Percentiles rank a stretch among this genome's conserved stretches.
Evolutionary conservation across 2,888 invertebrate genomes (phyloP).

Genomic region (Gymnoscelis rufifasciata): DNA sequence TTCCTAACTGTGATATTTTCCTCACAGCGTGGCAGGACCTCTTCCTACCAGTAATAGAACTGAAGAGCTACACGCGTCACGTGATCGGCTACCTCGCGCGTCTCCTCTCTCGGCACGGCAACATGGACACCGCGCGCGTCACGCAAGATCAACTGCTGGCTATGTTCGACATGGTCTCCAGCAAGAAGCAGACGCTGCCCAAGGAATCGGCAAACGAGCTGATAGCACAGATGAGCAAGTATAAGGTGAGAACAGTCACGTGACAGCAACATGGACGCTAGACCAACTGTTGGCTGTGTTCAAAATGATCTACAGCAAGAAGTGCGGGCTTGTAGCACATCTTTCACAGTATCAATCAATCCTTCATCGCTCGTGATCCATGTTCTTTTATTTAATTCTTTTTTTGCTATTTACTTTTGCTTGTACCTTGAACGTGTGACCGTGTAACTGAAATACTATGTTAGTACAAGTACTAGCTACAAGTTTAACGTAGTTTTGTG

Average conservation of each 20-base stretch:
- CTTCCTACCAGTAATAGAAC: slow-evolving; percentile 84
- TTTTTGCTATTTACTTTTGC: too few relatives aligned
- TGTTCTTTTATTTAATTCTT: too few relatives aligned
- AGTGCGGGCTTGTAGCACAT: too few relatives aligned
- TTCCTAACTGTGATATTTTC: not conserved
- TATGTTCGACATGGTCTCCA: slow-evolving; percentile 80
- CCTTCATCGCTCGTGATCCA: too few relatives aligned
- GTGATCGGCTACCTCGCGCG: slow-evolving; percentile 81
- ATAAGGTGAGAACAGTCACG: slow-evolving; percentile 63
- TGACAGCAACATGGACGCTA: too few relatives aligned
- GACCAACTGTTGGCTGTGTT: too few relatives aligned
- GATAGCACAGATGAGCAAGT: slow-evolving; percentile 71
- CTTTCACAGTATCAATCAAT: too few relatives aligned
- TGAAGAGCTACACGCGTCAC: slow-evolving; percentile 84
- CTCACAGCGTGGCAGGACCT: slow-evolving; percentile 84
- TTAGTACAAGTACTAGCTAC: too few relatives aligned
- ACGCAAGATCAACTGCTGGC: slow-evolving; percentile 79
- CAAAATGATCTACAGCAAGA: too few relatives aligned
- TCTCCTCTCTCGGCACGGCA: slow-evolving; percentile 63
- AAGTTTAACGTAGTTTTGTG: too few relatives aligned
- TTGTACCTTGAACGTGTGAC: too few relatives aligned
- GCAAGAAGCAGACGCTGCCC: slow-evolving; percentile 76
- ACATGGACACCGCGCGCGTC: slow-evolving; percentile 56
- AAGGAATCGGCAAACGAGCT: slow-evolving; percentile 78
- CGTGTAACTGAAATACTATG: too few relatives aligned